These are phyloP conservation scores for Ennomos quercinarius DNA, from an alignment of 2,888 invertebrate species.

Conservation along the genomic window DNA sequence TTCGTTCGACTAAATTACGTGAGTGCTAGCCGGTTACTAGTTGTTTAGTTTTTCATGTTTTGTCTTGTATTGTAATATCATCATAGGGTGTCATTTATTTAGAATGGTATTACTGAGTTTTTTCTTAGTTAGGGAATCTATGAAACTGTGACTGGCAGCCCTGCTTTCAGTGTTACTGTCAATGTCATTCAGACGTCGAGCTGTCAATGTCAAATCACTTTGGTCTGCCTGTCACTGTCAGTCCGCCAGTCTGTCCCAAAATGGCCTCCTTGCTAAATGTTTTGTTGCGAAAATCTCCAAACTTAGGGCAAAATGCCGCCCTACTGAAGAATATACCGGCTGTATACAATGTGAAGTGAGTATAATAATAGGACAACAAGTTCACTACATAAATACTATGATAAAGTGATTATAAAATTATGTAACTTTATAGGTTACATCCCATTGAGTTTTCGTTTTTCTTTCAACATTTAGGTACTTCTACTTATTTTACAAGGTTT, in stretches of 20 bases:
- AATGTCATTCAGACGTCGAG: not conserved
- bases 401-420: constrained; percentile 61
- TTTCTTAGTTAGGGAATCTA: too few species aligned
- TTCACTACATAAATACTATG: constrained; percentile 16
- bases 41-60: too few species aligned
- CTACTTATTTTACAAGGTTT: too few species aligned
- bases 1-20: too few species aligned
- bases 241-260: constrained; percentile 60
- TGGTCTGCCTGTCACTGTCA: constrained; percentile 32
- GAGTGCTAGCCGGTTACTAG: too few species aligned
- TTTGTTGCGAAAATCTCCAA: constrained; percentile 84
- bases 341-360: constrained; percentile 83
- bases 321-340: constrained; percentile 79
- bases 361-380: constrained; percentile 36
- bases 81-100: too few species aligned
- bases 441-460: not conserved
- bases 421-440: constrained; percentile 76
- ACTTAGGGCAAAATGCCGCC: constrained; percentile 69
- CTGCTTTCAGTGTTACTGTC: too few species aligned
- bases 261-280: constrained; percentile 81
- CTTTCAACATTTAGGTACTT: too few species aligned
- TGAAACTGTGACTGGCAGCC: too few species aligned
- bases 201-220: too few species aligned
- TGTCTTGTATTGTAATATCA: too few species aligned
- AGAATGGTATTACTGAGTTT: too few species aligned